Evolutionary conservation across 2,888 invertebrate species (phyloP), one percentile per base, ranked within the genome.

Genomic region (Nomada flava): DNA sequence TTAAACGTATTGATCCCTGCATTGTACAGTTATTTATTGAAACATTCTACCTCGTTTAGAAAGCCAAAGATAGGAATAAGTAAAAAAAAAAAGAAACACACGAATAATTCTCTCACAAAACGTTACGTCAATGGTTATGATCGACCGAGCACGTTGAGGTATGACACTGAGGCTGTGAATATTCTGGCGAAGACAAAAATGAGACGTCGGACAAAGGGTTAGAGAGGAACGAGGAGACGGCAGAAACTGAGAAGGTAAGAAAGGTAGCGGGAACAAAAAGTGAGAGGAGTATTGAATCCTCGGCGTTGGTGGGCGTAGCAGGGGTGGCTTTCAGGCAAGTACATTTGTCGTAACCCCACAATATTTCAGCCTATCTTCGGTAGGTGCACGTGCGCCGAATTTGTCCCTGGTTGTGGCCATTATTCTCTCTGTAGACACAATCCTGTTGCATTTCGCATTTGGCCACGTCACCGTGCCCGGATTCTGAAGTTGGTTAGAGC

Each of bases 391-490:
- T 89, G 88, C 81, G 44, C 57, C 70, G 88, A 89, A 89, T 89
- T 88, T 85, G 70, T 29, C 62, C 47, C 67, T 36, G 62, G 67
- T 67, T 69, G 65, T 67, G 36, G 36, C 82, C 82, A 88, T 88
- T 88, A 88, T 88, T 88, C 85, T 86, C 82, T 47, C 59, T 72
- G 73, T 63, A 73, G 85, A 88, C 86, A 88, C 83, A 85, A 86
- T 91, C 90, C 90, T 90, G 89, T 90, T 90, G 91, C 91, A 90
- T 89, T 89, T 86, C 85, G 85, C 80, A 88, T 90, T 88, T 86
- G 86, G 73, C 62, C 64, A 26, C 63, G 67, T 57, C 82, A 75
- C 59, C 80, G 79, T 75, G 72, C 64, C 59, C 60, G 60, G 83
- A 78, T 57, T 62, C 68, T 36, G 59, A 78, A 57, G 55, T 72